These are phyloP conservation scores for Aphelinus certus DNA, from an alignment of 1,140 invertebrate genomes.

Conservation along the genomic window DNA sequence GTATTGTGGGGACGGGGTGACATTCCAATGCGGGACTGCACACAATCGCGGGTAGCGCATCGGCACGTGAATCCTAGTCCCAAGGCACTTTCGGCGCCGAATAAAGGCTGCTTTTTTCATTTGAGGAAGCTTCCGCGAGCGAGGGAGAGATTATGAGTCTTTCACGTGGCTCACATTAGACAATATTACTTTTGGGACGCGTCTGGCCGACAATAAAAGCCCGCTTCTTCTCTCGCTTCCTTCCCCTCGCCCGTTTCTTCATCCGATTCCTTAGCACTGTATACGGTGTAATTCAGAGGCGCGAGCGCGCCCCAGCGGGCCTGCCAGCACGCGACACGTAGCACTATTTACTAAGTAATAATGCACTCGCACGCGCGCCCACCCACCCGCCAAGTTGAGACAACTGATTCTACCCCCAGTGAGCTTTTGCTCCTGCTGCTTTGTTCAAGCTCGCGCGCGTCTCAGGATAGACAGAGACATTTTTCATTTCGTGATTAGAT, in stretches of 20 bases:
- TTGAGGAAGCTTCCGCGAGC: background rate
- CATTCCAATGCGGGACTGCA: background rate
- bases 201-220: conserved; percentile 42
- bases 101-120: conserved; percentile 46
- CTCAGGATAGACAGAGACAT: background rate
- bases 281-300: no score
- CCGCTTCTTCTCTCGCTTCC: conserved; percentile 22
- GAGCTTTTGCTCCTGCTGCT: background rate
- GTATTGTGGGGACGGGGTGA: background rate
- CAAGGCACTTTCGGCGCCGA: conserved; percentile 45
- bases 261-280: no score
- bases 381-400: background rate
- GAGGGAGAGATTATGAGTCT: no score
- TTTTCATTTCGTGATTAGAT: no score
- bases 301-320: background rate
- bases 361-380: background rate
- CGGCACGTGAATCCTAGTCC: conserved; percentile 34
- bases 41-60: background rate
- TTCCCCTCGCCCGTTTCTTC: background rate
- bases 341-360: conserved; percentile 8
- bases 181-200: conserved; percentile 53
- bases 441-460: background rate
- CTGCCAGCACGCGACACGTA: background rate
- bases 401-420: background rate
- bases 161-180: conserved; percentile 43